Conservation (phyloP, 2,113 vertebrate species). For the Forbesichthys agassizii region DNA sequence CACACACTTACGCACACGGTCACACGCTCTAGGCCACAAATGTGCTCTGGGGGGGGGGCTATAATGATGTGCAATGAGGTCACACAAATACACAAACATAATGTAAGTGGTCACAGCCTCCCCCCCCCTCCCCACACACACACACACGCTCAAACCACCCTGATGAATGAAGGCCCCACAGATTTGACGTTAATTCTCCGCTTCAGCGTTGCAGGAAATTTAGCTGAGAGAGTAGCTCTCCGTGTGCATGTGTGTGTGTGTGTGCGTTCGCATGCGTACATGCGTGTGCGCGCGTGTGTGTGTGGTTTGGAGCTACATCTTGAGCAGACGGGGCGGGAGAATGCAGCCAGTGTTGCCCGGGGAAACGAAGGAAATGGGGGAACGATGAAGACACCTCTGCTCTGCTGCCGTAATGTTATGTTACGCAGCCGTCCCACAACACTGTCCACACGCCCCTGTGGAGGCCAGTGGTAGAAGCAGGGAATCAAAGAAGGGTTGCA, state of each 20-base stretch:
- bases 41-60: slow-evolving; percentile 48
- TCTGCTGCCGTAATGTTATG: slow-evolving; percentile 14
- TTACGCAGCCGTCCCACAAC: too few relatives aligned
- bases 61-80: slow-evolving; percentile 64
- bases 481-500: slow-evolving; percentile 52
- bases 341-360: slow-evolving; percentile 74
- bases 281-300: slow-evolving; percentile 54
- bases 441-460: slow-evolving; percentile 27
- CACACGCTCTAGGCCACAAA: slow-evolving; percentile 46
- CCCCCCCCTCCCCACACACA: slow-evolving; percentile 22
- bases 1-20: not conserved
- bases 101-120: slow-evolving; percentile 28
- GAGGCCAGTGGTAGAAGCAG: slow-evolving; percentile 55
- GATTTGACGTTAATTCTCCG: slow-evolving; percentile 72
- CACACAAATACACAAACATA: slow-evolving; percentile 54
- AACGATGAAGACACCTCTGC: slow-evolving; percentile 68
- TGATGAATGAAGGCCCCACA: slow-evolving; percentile 72
- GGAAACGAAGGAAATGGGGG: slow-evolving; percentile 68
- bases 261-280: slow-evolving; percentile 34
- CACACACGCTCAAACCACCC: slow-evolving; percentile 19
- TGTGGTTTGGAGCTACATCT: slow-evolving; percentile 81
- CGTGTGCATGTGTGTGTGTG: slow-evolving; percentile 15
- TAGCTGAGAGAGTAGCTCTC: slow-evolving; percentile 47
- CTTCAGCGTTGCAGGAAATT: slow-evolving; percentile 74
- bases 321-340: slow-evolving; percentile 73